Conservation (phyloP, 1,140 invertebrate species). For the Holcopasites calliopsidis region DNA sequence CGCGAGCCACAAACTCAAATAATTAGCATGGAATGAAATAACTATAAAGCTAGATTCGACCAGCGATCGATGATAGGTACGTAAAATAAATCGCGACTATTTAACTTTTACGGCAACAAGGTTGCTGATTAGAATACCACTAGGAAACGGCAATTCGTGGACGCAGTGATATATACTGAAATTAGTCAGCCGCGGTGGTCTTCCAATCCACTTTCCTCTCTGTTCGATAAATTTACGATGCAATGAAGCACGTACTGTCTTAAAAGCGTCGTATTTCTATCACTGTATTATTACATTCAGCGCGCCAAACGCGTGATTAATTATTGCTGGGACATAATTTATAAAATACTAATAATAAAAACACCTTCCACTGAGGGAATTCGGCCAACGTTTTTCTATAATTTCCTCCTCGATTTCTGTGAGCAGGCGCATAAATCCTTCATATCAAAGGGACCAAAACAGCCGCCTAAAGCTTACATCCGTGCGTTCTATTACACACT, state of each 20-base stretch:
- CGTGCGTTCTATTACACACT: no score
- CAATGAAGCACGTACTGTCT: slow-evolving; percentile 18
- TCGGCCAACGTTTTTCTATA: no score
- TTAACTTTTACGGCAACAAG: slow-evolving; percentile 11
- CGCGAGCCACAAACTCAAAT: neutral
- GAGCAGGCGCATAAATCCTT: no score
- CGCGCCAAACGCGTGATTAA: no score
- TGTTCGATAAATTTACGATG: slow-evolving; percentile 4
- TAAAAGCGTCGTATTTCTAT: neutral
- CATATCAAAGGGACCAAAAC: no score
- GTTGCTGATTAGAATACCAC: slow-evolving; percentile 26
- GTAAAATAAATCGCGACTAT: slow-evolving; percentile 7
- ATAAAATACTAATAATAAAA: no score
- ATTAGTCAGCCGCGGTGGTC: slow-evolving; percentile 38
- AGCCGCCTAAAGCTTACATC: no score
- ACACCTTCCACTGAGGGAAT: no score
- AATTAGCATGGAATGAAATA: neutral
- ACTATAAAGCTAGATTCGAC: neutral
- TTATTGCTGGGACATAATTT: no score
- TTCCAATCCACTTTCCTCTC: slow-evolving; percentile 34
- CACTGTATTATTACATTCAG: neutral
- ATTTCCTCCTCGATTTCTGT: no score
- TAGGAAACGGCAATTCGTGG: neutral
- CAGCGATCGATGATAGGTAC: neutral
- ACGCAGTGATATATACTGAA: slow-evolving; percentile 31